phyloP scores from a whole-genome alignment of 2,888 invertebrate genomes.

The Hermaeophaga mercurialis region DNA sequence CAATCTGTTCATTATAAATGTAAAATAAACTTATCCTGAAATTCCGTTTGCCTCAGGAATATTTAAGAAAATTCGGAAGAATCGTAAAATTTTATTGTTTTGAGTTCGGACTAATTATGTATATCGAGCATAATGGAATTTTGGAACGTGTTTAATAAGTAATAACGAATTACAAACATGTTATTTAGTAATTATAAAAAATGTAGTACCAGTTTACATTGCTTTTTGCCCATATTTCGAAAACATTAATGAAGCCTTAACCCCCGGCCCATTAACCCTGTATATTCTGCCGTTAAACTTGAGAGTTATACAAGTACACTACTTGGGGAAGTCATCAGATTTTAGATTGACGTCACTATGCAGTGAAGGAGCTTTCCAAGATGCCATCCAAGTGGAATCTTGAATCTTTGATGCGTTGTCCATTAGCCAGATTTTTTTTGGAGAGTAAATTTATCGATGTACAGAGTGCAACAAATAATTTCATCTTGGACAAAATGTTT shows the following conservation, averaged over 20 bases:
- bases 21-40: no score
- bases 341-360: conserved; percentile 15
- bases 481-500: no score
- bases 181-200: not conserved
- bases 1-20: no score
- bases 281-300: conserved; percentile 10
- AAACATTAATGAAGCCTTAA: not conserved
- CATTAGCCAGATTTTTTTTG: conserved; percentile 11
- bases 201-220: not conserved
- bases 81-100: no score
- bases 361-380: not conserved
- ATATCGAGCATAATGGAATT: no score
- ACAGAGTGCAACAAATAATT: no score
- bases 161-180: no score
- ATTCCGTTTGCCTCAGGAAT: no score
- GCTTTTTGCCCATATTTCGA: not conserved
- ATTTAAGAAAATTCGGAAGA: no score
- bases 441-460: not conserved
- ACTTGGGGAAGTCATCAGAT: conserved; percentile 17
- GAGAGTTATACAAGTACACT: conserved; percentile 10
- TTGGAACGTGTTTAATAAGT: no score
- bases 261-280: not conserved
- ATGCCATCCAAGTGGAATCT: conserved; percentile 8
- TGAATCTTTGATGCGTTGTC: no score
- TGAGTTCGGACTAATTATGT: no score